Evolutionary conservation across 2,888 invertebrate species (phyloP), one percentile per base, ranked within the genome.

Genomic region (Lomographa bimaculata): DNA sequence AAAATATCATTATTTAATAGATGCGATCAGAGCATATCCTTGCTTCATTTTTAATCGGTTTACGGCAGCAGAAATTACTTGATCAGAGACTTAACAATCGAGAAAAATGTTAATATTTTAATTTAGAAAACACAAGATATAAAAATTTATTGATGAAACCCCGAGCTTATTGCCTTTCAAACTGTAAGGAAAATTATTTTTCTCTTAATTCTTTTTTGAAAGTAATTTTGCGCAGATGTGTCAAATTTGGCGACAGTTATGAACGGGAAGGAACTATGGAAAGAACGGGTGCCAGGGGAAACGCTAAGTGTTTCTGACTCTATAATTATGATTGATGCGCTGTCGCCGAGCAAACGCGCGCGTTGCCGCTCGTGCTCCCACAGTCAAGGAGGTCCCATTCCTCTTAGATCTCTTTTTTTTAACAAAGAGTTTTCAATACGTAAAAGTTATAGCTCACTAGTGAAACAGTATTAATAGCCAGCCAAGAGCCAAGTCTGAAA

Each of bases 241-340:
- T 42, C 14, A 45, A 28, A 45, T 40, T 39, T 17, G 29, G 24
- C 37, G 53, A 47, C 53, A 53, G 50, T 45, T 50, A 50, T 45
- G 45, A 50, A 53, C 50, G 52, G 33, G 46, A 34, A 26, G 32
- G 37, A 33, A 36, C 45, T 29, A 39, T 39, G 32, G 29, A 29
- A 33, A 44, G 39, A 45, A 38, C 46, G 48, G 19, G 21, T 24
- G 42, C 23, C 20, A 24, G 23, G 39, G 37, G 32, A 38, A 36
- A 21, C 21, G 39, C 39, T 32, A 37, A 46, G 46, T 44, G 49
- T 36, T 46, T 39, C 45, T 30, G 48, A 46, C 51, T 41, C 6
- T 27, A 28, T 50, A 34, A 47, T 43, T 45, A 48, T 50, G 53
- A 53, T 53, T 43, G 47, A 53, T 53, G 46, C 18, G 26, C 14